A percentile compares a stretch with the other conserved stretches of the same genome.
These are phyloP conservation scores for Lasioglossum marginatum DNA, from an alignment of 2,888 invertebrate genomes.

Conservation along the genomic window DNA sequence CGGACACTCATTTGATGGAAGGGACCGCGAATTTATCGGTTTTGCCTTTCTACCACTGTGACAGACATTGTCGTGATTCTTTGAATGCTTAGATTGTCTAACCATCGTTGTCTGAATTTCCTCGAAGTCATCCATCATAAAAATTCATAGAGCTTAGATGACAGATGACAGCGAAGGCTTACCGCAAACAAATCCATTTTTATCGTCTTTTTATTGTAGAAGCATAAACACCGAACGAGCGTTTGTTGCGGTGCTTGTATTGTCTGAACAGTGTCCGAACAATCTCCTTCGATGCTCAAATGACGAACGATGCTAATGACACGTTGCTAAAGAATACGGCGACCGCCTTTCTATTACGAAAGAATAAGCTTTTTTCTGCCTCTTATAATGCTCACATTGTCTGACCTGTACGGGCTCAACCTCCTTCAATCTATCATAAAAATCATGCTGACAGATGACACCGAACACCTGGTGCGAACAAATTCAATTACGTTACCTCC, in stretches of 20 bases:
- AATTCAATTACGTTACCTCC: not conserved
- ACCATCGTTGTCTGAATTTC: not conserved
- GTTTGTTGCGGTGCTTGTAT: not conserved
- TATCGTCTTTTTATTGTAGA: not conserved
- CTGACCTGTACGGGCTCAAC: not conserved
- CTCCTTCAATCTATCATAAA: not conserved
- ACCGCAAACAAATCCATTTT: not conserved
- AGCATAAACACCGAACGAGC: not conserved
- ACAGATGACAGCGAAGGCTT: not conserved
- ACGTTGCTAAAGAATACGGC: not conserved
- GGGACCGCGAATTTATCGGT: not conserved
- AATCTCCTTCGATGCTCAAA: not conserved
- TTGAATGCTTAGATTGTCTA: not conserved
- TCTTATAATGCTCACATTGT: not conserved
- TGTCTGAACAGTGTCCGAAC: not conserved
- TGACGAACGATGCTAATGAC: not conserved
- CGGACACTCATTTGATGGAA: not conserved
- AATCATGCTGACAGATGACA: conserved; percentile 5
- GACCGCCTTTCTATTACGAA: not conserved
- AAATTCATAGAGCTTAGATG: not conserved
- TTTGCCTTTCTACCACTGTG: not conserved
- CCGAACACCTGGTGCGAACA: not conserved
- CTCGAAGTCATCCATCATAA: not conserved
- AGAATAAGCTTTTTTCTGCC: not conserved
- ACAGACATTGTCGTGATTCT: not conserved